phyloP scores from a whole-genome alignment of 2,888 invertebrate species.

The Spisula subtruncata region DNA sequence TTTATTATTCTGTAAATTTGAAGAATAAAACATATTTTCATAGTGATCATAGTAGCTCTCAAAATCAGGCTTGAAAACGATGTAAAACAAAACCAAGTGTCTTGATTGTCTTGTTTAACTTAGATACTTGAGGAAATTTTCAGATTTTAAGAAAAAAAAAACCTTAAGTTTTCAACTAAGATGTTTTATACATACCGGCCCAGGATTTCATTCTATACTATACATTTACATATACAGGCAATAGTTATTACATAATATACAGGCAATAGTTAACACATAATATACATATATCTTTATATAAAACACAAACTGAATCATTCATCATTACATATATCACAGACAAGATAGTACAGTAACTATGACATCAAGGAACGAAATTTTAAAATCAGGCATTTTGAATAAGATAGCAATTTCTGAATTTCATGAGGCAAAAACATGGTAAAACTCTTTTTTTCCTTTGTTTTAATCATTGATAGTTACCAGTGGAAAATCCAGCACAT shows the following conservation, averaged over 20 bases:
- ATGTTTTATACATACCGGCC: not conserved
- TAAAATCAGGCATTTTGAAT: not conserved
- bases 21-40: not conserved
- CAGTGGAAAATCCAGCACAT: not conserved
- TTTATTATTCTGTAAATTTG: too few species aligned
- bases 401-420: not conserved
- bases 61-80: too few species aligned
- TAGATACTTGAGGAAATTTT: not conserved
- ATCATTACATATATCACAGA: slow-evolving; percentile 9
- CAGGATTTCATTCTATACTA: not conserved
- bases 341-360: not conserved
- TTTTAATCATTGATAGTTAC: too few species aligned
- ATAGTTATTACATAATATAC: not conserved
- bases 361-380: not conserved
- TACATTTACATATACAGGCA: slow-evolving; percentile 5
- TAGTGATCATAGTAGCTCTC: too few species aligned
- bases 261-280: not conserved
- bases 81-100: not conserved
- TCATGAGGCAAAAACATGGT: not conserved
- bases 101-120: not conserved
- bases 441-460: too few species aligned
- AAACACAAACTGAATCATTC: slow-evolving; percentile 18
- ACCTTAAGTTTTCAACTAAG: not conserved
- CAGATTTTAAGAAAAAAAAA: not conserved
- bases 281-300: slow-evolving; percentile 13